Conservation (phyloP, 1,140 invertebrate genomes). For the Meteorus sp. region DNA sequence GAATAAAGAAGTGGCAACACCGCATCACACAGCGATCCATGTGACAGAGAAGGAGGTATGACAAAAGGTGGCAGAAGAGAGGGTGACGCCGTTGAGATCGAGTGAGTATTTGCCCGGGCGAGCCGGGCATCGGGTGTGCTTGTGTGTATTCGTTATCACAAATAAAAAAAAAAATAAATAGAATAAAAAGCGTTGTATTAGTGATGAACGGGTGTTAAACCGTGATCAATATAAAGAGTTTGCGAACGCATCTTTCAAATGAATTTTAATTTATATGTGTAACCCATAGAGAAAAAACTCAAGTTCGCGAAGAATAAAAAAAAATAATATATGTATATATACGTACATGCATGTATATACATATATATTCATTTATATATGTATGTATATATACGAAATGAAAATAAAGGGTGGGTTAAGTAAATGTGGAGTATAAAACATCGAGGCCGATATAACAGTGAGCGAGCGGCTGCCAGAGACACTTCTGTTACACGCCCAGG, state of each 20-base stretch:
- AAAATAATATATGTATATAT: too few relatives aligned
- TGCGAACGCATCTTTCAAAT: too few relatives aligned
- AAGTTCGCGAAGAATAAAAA: neutral
- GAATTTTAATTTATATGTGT: too few relatives aligned
- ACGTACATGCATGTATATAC: too few relatives aligned
- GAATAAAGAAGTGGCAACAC: constrained; percentile 30
- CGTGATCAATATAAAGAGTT: neutral
- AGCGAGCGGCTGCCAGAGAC: constrained; percentile 3
- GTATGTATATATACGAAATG: too few relatives aligned
- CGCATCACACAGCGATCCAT: constrained; percentile 46
- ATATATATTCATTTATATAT: too few relatives aligned
- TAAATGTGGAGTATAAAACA: neutral
- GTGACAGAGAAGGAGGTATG: constrained; percentile 57
- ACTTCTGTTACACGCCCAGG: constrained; percentile 29
- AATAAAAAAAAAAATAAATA: too few relatives aligned
- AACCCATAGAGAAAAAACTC: neutral
- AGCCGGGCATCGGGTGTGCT: constrained; percentile 48
- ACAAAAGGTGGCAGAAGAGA: constrained; percentile 52
- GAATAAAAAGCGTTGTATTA: neutral
- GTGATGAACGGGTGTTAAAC: neutral
- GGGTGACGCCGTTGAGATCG: constrained; percentile 47
- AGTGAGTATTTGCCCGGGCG: constrained; percentile 53
- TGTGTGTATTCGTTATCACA: neutral
- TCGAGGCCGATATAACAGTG: neutral
- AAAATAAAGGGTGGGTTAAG: neutral